A percentile compares a stretch with the other conserved stretches of the same genome.
These are phyloP conservation scores for Phaethornis superciliosus DNA, from an alignment of 2,113 vertebrate species.

Conservation along the genomic window DNA sequence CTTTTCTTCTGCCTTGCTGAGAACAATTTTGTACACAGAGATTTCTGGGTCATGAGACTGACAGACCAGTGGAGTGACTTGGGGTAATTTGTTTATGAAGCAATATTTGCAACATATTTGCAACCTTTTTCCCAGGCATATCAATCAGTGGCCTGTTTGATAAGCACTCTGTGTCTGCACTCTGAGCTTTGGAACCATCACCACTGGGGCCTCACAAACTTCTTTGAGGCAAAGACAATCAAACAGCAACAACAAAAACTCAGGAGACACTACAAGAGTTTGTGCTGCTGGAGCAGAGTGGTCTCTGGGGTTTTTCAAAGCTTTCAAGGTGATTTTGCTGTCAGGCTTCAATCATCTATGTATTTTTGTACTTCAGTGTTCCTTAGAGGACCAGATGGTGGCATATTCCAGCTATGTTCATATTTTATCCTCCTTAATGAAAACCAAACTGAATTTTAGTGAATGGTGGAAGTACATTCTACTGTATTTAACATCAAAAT, in stretches of 20 bases:
- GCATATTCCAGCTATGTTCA: background rate
- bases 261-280: background rate
- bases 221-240: background rate
- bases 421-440: background rate
- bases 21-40: background rate
- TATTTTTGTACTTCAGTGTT: background rate
- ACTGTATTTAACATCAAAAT: background rate
- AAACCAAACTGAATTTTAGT: background rate
- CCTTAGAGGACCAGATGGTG: background rate
- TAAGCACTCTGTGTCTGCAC: background rate
- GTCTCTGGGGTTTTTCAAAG: background rate
- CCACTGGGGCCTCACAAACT: background rate
- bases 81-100: background rate
- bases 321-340: background rate
- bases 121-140: constrained; percentile 3
- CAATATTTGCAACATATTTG: background rate
- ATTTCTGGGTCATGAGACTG: constrained; percentile 38
- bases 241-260: background rate
- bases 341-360: background rate
- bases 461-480: background rate
- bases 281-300: background rate
- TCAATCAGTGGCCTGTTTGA: constrained; percentile 13
- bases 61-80: constrained; percentile 42
- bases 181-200: background rate
- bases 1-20: background rate